These are phyloP conservation scores for Phoxinus phoxinus DNA, from an alignment of 2,113 vertebrate genomes.

Conservation along the genomic window DNA sequence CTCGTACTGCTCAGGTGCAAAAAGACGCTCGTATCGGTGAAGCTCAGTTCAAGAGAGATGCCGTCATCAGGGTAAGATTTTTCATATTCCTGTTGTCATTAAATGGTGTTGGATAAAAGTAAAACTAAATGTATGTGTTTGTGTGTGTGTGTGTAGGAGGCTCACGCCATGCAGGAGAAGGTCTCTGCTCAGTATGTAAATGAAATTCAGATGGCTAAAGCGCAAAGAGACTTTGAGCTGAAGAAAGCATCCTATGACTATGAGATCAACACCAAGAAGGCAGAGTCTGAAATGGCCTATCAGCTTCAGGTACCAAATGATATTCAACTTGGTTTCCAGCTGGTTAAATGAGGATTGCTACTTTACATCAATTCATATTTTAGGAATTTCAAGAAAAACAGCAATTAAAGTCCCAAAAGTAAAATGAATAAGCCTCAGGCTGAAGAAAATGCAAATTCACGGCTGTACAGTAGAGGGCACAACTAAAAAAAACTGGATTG, in stretches of 20 bases:
- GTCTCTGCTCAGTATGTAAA: constrained; percentile 89
- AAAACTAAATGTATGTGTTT: constrained; percentile 14
- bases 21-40: constrained; percentile 90
- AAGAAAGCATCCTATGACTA: constrained; percentile 88
- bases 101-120: background rate
- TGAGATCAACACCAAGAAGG: constrained; percentile 90
- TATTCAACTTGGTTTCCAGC: background rate
- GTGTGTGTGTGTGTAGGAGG: constrained; percentile 76
- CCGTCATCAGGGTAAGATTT: constrained; percentile 82
- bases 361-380: background rate
- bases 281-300: constrained; percentile 90
- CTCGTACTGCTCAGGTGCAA: constrained; percentile 91
- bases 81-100: background rate
- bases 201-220: constrained; percentile 93
- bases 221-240: constrained; percentile 89
- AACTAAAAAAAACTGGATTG: too few relatives aligned
- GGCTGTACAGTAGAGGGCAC: too few relatives aligned
- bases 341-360: background rate
- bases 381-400: background rate
- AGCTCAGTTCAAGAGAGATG: constrained; percentile 89
- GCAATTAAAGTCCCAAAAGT: too few relatives aligned
- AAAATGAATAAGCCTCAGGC: too few relatives aligned
- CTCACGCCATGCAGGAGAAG: constrained; percentile 89
- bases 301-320: constrained; percentile 84
- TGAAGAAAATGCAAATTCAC: too few relatives aligned